Conservation (phyloP, 1,140 invertebrate species). For the Anagrus nilaparvatae region DNA sequence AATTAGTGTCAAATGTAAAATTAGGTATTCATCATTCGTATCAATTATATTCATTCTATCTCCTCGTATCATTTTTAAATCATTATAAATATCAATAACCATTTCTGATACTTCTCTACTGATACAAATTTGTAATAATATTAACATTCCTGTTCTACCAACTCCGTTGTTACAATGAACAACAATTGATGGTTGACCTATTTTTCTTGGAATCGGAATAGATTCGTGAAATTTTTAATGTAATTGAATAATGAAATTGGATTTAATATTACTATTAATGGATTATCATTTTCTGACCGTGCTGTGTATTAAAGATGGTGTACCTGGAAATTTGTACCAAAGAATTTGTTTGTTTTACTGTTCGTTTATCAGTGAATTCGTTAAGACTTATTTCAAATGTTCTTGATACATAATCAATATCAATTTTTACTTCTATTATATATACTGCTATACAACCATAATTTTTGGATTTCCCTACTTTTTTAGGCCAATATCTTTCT, state of each 20-base stretch:
- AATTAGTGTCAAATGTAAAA: slow-evolving; percentile 26
- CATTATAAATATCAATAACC: slow-evolving; percentile 23
- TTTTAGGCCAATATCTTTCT: slow-evolving; percentile 88
- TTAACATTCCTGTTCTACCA: slow-evolving; percentile 59
- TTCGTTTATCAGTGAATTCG: slow-evolving; percentile 47
- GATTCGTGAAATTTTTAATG: too few relatives aligned
- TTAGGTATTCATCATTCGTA: slow-evolving; percentile 28
- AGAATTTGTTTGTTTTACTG: slow-evolving; percentile 31
- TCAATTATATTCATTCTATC: slow-evolving; percentile 31
- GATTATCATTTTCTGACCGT: slow-evolving; percentile 99
- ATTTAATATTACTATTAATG: too few relatives aligned
- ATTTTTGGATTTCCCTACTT: slow-evolving; percentile 69
- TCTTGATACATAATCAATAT: slow-evolving; percentile 91
- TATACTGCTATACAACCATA: slow-evolving; percentile 85
- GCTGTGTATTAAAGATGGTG: slow-evolving; percentile 96
- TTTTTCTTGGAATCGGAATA: slow-evolving; percentile 49
- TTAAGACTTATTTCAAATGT: slow-evolving; percentile 70
- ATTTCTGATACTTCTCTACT: slow-evolving; percentile 23
- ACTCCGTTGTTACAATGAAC: slow-evolving; percentile 66
- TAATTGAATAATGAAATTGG: too few relatives aligned
- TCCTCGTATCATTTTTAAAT: slow-evolving; percentile 17
- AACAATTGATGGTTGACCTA: slow-evolving; percentile 80
- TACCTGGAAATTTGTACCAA: slow-evolving; percentile 60
- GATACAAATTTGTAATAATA: slow-evolving; percentile 40
- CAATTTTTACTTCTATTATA: slow-evolving; percentile 80